Evolutionary conservation across 2,797 vertebrate species (phyloP), one percentile per base, ranked within the genome.

Genomic region (Peromyscus nudipes): DNA sequence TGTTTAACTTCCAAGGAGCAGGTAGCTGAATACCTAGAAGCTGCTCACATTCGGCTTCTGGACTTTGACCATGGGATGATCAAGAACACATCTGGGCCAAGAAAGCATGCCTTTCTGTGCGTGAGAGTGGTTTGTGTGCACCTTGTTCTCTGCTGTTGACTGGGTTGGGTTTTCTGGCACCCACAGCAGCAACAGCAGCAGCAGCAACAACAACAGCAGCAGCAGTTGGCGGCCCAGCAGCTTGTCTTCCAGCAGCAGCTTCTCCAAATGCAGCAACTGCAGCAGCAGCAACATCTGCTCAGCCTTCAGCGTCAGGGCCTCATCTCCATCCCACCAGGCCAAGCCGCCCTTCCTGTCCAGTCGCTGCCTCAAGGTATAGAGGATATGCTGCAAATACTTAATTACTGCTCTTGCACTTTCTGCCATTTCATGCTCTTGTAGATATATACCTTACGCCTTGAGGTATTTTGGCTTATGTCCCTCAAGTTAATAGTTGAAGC

Each of bases 241-340:
- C 99, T 99, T 98, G 99, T 99, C 99, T 99, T 99, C 99, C 99
- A 99, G 99, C 99, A 99, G 99, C 99, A 99, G 99, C 99, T 99
- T 98, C 99, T 99, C 98, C 99, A 99, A 99, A 99, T 99, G 99
- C 99, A 99, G 98, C 99, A 99, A 98, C 99, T 99, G 98, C 99
- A 99, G 98, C 99, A 99, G 99, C 99, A 99, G 98, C 99, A 99
- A 90, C 99, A 99, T 98, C 99, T 99, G 99, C 99, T 99, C 98
- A 99, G 99, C 99, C 99, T 99, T 98, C 99, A 99, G 99, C 99
- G 99, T 98, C 99, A 99, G 99, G 99, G 99, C 99, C 99, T 99
- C 98, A 99, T 99, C 98, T 99, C 99, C 88, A 99, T 99, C 98
- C 99, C 99, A 83, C 99, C 99, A 82, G 99, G 99, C 98, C 99